phyloP scores from a whole-genome alignment of 2,888 invertebrate species.

The Coremacera marginata region DNA sequence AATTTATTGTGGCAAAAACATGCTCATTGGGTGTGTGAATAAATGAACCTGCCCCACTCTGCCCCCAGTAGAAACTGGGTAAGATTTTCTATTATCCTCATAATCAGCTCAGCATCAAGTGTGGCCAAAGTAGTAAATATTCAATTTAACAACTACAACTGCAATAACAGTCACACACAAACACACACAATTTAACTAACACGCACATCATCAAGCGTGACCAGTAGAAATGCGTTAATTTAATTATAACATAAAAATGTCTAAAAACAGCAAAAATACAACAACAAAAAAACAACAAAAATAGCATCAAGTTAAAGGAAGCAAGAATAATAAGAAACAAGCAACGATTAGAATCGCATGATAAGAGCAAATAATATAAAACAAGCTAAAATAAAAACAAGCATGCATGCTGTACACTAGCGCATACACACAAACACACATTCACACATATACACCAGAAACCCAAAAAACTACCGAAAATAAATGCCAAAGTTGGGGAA shows the following conservation, averaged over 20 bases:
- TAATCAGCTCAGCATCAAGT: neutral
- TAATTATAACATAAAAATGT: conserved; percentile 18
- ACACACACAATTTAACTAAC: neutral
- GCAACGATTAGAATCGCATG: conserved; percentile 21
- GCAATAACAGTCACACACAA: neutral
- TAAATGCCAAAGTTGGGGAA: neutral
- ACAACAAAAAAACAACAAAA: neutral
- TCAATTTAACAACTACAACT: conserved; percentile 1
- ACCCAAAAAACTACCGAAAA: neutral
- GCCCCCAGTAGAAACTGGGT: too few species aligned
- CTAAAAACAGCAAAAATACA: neutral
- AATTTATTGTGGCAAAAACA: too few species aligned
- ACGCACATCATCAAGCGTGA: conserved; percentile 1
- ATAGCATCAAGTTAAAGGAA: neutral
- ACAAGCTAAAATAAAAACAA: conserved; percentile 6
- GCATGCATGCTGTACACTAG: neutral
- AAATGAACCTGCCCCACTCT: too few species aligned
- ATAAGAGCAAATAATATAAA: conserved; percentile 20
- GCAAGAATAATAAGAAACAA: neutral
- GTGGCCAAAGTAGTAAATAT: neutral
- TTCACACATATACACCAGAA: neutral
- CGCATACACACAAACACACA: too few species aligned
- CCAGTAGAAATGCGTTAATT: conserved; percentile 18
- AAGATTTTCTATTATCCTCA: neutral
- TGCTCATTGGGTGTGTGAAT: too few species aligned